Conservation (phyloP, 2,113 vertebrate species). For the Nerophis ophidion region DNA sequence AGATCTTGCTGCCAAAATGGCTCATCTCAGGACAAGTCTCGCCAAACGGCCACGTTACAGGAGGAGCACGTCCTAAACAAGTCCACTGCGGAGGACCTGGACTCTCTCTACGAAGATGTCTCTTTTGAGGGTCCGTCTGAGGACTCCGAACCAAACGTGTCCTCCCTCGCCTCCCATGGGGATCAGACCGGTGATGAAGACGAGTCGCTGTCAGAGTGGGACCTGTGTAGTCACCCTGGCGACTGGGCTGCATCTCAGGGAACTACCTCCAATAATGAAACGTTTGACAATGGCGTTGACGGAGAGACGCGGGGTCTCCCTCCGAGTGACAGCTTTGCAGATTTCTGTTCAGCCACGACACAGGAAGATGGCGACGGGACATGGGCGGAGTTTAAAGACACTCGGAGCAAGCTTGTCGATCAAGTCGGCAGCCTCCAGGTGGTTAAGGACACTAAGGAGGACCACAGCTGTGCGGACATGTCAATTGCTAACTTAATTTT, state of each 20-base stretch:
- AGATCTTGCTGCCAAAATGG: constrained; percentile 29
- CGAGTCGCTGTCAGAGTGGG: constrained; percentile 61
- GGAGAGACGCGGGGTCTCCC: constrained; percentile 56
- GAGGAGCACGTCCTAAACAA: neutral
- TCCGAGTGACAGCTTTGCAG: constrained; percentile 87
- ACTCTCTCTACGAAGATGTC: constrained; percentile 50
- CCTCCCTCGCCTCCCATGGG: constrained; percentile 30
- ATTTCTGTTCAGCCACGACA: constrained; percentile 84
- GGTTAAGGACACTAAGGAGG: constrained; percentile 42
- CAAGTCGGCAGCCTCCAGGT: constrained; percentile 59
- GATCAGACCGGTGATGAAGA: constrained; percentile 48
- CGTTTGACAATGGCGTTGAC: constrained; percentile 8
- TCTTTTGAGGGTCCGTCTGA: constrained; percentile 51
- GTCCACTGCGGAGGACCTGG: constrained; percentile 51
- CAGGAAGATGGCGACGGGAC: constrained; percentile 53
- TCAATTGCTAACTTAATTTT: neutral
- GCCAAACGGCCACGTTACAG: constrained; percentile 14
- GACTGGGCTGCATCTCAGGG: constrained; percentile 45
- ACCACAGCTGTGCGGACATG: neutral
- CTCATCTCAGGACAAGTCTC: constrained; percentile 39
- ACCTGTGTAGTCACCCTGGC: constrained; percentile 22
- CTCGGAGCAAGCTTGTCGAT: constrained; percentile 69
- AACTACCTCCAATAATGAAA: constrained; percentile 44
- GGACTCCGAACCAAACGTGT: constrained; percentile 65
- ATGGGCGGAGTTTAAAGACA: constrained; percentile 82